Evolutionary conservation across 1,140 invertebrate species (phyloP), one percentile per base, ranked within the genome.

Genomic region (Metopolophium dirhodum): DNA sequence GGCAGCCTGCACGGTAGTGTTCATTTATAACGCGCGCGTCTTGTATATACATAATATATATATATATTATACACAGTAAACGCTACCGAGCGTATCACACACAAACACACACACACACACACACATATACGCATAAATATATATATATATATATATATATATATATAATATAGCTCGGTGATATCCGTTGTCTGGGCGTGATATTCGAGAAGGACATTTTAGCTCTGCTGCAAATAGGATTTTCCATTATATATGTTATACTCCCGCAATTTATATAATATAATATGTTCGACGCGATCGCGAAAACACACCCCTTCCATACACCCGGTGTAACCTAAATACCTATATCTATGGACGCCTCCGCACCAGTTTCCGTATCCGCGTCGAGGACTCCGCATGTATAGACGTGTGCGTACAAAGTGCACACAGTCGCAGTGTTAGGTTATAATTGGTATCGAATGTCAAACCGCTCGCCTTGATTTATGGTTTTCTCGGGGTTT

Each of bases 401-500:
- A 41, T 41, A 26, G 18, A 37, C 35, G 57, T 23, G 45, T 30
- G 30, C 26, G 47, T 45, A 88, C 45, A 88, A 77, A 77, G 61
- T 35, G 45, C 26, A 23, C 41, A 47, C 41, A 30, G 26, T 82
- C 41, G 7, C 49, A 9, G 82, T 93, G n/a, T 77, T n/a, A 77
- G 61, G 61, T 77, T 77, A 77, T 77, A 93, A 93, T 93, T 93
- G 82, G 91, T 93, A 93, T 93, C 91, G 49, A 86, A 93, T 93
- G 91, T 93, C 91, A 93, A 93, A 93, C 91, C 91, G 91, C 22
- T 93, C 47, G 20, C 82, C 35, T 93, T 93, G 91, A 93, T 93
- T 93, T 93, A 93, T 93, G 91, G 91, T 86, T 85, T 93, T 86
- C 82, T 93, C 91, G 82, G 91, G 91, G 82, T 93, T 93, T 93